Evolutionary conservation across 2,113 vertebrate species (phyloP).

Genomic region (Prolemur simus): DNA sequence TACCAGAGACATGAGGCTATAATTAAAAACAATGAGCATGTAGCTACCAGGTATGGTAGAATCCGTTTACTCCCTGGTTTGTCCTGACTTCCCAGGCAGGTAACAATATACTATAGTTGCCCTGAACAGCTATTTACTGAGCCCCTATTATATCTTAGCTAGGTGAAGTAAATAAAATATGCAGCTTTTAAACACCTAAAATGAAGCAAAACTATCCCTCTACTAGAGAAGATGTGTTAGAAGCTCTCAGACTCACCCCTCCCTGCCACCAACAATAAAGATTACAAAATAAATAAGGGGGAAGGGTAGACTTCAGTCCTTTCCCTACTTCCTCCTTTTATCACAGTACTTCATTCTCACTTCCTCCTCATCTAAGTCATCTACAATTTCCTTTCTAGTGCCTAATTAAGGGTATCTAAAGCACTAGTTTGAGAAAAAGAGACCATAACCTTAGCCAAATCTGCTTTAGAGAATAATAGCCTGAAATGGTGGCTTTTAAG

Average conservation of each 20-base stretch:
- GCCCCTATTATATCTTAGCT: background rate
- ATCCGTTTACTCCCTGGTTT: background rate
- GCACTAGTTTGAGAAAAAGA: background rate
- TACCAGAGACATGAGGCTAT: background rate
- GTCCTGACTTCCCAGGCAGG: background rate
- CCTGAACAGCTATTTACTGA: background rate
- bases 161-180: background rate
- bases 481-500: slow-evolving; percentile 20
- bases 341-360: slow-evolving; percentile 1
- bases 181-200: background rate
- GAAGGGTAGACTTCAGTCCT: background rate
- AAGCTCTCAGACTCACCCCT: background rate
- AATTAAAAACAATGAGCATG: background rate
- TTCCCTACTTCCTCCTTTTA: slow-evolving; percentile 43
- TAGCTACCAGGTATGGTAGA: background rate
- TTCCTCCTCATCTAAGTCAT: background rate
- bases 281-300: slow-evolving; percentile 15
- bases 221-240: background rate
- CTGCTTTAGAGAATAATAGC: slow-evolving; percentile 19
- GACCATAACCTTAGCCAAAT: background rate
- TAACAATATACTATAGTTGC: background rate
- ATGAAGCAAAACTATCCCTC: background rate
- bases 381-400: background rate
- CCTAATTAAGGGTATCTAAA: slow-evolving; percentile 4
- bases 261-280: background rate